Evolutionary conservation across 2,797 vertebrate species (phyloP).

Genomic region (Sylvilagus floridanus): DNA sequence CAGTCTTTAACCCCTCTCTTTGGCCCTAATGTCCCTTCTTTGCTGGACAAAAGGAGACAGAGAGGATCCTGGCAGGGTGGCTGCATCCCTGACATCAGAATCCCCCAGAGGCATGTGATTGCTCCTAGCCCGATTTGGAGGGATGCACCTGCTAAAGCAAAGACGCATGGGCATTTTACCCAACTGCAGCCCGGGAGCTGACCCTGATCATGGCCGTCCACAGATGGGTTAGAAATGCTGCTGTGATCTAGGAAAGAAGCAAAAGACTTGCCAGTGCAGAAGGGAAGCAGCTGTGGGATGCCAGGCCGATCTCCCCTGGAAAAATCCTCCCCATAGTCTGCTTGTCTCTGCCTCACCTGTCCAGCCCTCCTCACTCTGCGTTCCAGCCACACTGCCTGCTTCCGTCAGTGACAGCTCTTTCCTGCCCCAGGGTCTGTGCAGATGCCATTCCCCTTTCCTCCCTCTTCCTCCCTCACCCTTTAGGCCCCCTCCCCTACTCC

Average conservation of each 20-base stretch:
- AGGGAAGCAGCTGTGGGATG: background rate
- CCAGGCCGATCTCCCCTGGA: fast-evolving
- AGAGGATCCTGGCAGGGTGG: background rate
- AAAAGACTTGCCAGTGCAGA: background rate
- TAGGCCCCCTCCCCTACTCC: background rate
- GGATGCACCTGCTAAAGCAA: background rate
- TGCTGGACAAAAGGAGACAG: background rate
- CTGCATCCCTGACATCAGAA: background rate
- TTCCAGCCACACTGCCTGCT: background rate
- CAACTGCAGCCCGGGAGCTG: background rate
- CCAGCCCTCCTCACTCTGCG: background rate
- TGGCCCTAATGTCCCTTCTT: background rate
- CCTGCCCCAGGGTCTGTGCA: background rate
- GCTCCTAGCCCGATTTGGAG: background rate
- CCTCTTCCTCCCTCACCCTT: background rate
- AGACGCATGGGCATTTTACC: fast-evolving
- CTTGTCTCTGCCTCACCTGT: background rate
- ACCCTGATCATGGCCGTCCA: background rate
- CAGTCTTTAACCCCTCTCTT: constrained; percentile 24
- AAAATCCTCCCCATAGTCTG: background rate
- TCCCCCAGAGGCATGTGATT: background rate
- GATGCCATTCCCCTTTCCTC: too few relatives aligned
- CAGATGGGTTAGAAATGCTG: background rate
- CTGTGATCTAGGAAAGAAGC: background rate
- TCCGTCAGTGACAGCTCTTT: background rate